Conservation (phyloP, 2,797 vertebrate genomes). For the Cryptoblepharus egeriae region DNA sequence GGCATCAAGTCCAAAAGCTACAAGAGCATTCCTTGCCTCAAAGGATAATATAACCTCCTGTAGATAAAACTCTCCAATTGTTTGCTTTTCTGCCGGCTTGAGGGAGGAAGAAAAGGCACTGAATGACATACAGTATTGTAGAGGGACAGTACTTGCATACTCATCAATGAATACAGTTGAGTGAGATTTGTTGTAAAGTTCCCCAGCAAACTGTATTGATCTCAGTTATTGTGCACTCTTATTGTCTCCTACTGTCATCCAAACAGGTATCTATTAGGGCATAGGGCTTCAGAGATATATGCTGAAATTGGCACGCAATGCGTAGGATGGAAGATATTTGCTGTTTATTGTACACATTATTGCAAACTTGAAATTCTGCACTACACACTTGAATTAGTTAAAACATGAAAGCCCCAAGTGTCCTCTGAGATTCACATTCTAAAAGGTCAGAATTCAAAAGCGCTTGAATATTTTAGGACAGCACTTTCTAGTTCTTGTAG, state of each 20-base stretch:
- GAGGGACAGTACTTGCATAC: slow-evolving; percentile 14
- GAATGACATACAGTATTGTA: slow-evolving; percentile 17
- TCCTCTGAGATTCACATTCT: no score
- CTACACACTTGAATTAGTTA: no score
- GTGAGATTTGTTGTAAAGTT: slow-evolving; percentile 45
- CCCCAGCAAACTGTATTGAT: slow-evolving; percentile 62
- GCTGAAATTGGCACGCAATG: slow-evolving; percentile 12
- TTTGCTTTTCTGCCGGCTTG: slow-evolving; percentile 37
- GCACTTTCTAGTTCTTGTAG: no score
- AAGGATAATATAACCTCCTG: slow-evolving; percentile 35
- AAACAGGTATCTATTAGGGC: slow-evolving; percentile 51
- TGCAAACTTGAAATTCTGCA: no score
- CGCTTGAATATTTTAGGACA: no score
- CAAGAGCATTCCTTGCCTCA: neutral
- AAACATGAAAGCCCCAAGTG: no score
- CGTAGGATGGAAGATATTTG: no score
- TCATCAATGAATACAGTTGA: neutral
- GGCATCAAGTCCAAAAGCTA: slow-evolving; percentile 37
- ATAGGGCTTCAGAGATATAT: slow-evolving; percentile 52
- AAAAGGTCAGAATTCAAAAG: no score
- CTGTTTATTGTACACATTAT: no score
- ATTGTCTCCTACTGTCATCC: slow-evolving; percentile 59
- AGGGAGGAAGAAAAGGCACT: slow-evolving; percentile 18
- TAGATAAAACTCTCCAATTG: slow-evolving; percentile 41
- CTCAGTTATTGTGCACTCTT: slow-evolving; percentile 45